These are phyloP conservation scores for Asbolus verrucosus DNA, from an alignment of 1,140 invertebrate genomes.

Conservation along the genomic window DNA sequence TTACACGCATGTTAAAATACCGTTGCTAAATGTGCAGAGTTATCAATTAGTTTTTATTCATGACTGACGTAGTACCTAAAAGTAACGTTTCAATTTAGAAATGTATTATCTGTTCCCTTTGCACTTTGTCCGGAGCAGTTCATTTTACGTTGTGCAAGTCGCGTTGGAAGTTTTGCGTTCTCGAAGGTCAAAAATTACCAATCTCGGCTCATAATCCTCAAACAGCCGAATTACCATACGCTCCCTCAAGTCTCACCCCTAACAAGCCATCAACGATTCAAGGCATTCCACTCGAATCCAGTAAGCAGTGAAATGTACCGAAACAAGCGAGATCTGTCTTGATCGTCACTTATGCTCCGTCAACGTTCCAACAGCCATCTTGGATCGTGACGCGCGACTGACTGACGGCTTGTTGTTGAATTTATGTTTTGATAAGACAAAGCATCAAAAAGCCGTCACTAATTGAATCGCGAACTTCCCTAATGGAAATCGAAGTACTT, in stretches of 20 bases:
- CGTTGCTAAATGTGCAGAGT: no score
- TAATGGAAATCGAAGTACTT: conserved; percentile 38
- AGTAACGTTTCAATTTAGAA: no score
- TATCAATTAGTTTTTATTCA: no score
- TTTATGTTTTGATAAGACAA: conserved; percentile 39
- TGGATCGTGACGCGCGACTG: conserved; percentile 19
- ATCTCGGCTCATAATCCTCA: background rate
- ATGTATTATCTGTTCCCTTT: no score
- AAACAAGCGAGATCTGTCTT: conserved; percentile 37
- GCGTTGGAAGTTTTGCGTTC: no score
- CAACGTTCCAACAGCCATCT: conserved; percentile 35
- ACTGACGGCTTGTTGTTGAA: conserved; percentile 24
- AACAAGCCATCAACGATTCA: conserved; percentile 26
- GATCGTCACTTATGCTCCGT: conserved; percentile 36
- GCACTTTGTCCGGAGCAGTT: no score
- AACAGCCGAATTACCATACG: background rate
- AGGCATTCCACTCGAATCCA: conserved; percentile 24
- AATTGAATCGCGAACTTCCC: conserved; percentile 34
- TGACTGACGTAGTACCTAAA: no score
- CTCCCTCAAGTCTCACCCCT: conserved; percentile 8
- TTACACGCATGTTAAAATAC: no score
- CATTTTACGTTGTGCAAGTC: no score
- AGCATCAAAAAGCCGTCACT: conserved; percentile 38
- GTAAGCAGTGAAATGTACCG: conserved; percentile 38
- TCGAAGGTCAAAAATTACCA: background rate